A percentile compares a stretch with the other conserved stretches of the same genome.
These are phyloP conservation scores for Nephrotoma flavescens DNA, from an alignment of 2,888 invertebrate species.

Conservation along the genomic window DNA sequence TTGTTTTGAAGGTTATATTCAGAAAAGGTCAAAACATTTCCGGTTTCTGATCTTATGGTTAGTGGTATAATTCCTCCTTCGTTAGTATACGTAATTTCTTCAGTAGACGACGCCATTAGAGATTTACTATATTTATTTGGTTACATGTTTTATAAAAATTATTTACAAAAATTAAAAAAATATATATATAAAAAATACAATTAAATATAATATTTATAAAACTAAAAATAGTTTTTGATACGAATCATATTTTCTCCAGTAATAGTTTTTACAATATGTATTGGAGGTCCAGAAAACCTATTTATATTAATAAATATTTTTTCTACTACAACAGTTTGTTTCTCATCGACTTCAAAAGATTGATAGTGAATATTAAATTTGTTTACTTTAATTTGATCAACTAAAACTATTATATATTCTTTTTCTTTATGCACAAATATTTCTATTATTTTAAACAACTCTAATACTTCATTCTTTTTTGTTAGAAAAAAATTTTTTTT, in stretches of 20 bases:
- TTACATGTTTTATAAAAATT: no score
- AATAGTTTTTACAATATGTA: neutral
- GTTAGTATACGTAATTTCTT: no score
- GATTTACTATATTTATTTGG: no score
- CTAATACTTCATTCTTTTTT: neutral
- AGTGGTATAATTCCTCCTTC: no score
- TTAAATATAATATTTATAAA: neutral
- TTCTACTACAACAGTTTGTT: neutral
- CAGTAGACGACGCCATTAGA: no score
- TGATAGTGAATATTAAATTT: neutral
- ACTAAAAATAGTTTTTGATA: neutral
- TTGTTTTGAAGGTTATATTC: neutral
- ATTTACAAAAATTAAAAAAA: no score
- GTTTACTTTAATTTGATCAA: neutral
- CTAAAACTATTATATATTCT: neutral
- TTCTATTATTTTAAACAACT: neutral
- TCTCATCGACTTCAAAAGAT: neutral
- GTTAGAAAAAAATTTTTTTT: neutral
- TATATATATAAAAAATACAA: no score
- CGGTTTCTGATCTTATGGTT: neutral
- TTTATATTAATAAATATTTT: neutral
- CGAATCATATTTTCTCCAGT: neutral
- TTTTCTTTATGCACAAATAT: neutral
- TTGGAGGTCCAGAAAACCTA: neutral
- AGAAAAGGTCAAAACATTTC: neutral